A percentile compares a stretch with the other conserved stretches of the same genome.
Evolutionary conservation across 1,140 invertebrate species (phyloP).

Genomic region (Lasaia peninsularis): DNA sequence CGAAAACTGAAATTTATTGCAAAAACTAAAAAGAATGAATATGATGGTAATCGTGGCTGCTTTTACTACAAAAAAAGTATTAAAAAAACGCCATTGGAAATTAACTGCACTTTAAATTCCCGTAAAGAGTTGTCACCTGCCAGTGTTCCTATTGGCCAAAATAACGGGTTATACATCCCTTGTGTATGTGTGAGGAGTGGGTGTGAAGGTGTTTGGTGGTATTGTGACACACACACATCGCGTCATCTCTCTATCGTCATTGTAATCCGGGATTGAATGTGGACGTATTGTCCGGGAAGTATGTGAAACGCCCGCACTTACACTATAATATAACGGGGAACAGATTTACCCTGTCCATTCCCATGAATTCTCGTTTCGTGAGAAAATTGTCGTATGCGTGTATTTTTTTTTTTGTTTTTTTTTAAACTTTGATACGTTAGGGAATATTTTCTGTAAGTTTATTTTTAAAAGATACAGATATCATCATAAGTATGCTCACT

Average conservation of each 20-base stretch:
- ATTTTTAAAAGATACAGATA: too few species aligned
- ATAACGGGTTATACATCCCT: background rate
- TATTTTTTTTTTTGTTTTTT: too few species aligned
- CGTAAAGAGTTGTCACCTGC: slow-evolving; percentile 1
- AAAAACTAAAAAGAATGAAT: too few species aligned
- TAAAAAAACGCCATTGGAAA: too few species aligned
- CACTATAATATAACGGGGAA: background rate
- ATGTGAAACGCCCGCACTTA: background rate
- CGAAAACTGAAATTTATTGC: too few species aligned
- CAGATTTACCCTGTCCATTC: background rate
- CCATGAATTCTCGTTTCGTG: background rate
- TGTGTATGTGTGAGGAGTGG: background rate
- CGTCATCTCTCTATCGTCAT: background rate
- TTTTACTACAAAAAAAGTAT: too few species aligned
- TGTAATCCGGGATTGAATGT: background rate
- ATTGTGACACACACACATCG: background rate
- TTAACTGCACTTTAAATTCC: background rate
- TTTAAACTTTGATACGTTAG: too few species aligned
- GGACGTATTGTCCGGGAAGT: background rate
- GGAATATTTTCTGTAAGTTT: too few species aligned
- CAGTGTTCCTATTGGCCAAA: background rate
- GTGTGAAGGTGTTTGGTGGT: background rate
- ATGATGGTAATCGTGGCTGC: too few species aligned
- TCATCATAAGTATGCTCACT: too few species aligned
- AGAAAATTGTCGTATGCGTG: background rate